A percentile compares a stretch with the other conserved stretches of the same genome.
These are phyloP conservation scores for Arbacia lixula DNA, from an alignment of 53 echinoderm and acorn worm species.

Conservation along the genomic window DNA sequence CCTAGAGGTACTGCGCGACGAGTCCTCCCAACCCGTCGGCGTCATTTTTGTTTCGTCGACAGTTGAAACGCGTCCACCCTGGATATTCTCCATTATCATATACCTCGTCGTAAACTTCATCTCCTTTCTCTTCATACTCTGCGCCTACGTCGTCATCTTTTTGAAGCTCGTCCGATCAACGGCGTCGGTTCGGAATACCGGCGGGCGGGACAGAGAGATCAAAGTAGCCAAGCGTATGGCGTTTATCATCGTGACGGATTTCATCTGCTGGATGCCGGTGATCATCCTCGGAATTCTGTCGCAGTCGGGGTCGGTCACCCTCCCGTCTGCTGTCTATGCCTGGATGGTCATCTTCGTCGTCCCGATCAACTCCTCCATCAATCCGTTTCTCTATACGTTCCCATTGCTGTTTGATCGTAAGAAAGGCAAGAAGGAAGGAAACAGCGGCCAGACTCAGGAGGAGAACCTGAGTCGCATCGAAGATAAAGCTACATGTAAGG, in stretches of 20 bases:
- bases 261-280: conserved; percentile 4
- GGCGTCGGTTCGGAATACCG: neutral
- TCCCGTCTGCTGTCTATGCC: neutral
- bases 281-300: neutral
- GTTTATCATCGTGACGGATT: neutral
- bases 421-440: no score
- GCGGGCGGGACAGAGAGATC: neutral
- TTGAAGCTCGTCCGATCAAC: neutral
- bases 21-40: no score
- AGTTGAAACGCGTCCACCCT: neutral
- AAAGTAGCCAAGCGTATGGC: neutral
- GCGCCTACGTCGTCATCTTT: neutral
- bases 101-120: neutral
- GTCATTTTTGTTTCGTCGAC: neutral
- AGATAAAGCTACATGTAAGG: no score
- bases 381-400: conserved; percentile 3
- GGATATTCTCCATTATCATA: neutral
- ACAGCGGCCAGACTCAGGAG: no score
- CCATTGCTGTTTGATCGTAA: no score
- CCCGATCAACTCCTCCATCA: conserved; percentile 15
- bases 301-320: neutral
- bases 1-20: no score
- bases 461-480: no score
- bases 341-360: conserved; percentile 3
- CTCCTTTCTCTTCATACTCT: neutral